These are phyloP conservation scores for Disparrhopalites patrizii DNA, from an alignment of 2,888 invertebrate genomes.

Conservation along the genomic window DNA sequence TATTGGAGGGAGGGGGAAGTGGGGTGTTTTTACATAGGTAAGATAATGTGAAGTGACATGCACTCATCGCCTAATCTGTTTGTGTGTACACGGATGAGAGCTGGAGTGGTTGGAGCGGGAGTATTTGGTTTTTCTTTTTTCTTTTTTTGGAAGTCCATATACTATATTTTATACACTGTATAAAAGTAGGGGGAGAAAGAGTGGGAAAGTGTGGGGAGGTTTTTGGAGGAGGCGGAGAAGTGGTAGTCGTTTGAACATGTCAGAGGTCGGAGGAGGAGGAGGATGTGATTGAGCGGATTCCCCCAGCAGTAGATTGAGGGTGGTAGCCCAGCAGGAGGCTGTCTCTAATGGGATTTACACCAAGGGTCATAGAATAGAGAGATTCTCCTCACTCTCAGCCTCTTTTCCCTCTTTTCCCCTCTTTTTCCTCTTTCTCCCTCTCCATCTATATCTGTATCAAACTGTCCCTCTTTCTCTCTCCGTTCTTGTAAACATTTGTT, in stretches of 20 bases:
- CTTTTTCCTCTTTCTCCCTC: too few relatives aligned
- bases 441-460: too few relatives aligned
- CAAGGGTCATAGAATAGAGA: constrained; percentile 10
- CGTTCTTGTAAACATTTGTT: too few relatives aligned
- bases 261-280: background rate
- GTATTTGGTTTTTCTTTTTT: too few relatives aligned
- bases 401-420: too few relatives aligned
- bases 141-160: too few relatives aligned
- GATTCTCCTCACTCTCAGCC: too few relatives aligned
- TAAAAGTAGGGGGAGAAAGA: too few relatives aligned
- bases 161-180: too few relatives aligned
- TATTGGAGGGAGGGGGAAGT: background rate
- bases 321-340: constrained; percentile 3
- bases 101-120: background rate
- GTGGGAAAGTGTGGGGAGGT: background rate
- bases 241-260: background rate
- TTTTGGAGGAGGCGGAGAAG: background rate
- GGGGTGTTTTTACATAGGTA: background rate
- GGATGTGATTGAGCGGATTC: too few relatives aligned
- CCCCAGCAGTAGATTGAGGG: too few relatives aligned
- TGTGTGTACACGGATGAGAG: background rate
- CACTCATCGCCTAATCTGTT: background rate
- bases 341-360: constrained; percentile 4
- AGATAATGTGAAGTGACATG: background rate
- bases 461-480: too few relatives aligned